phyloP scores from a whole-genome alignment of 2,113 vertebrate species.

The Oenanthe melanoleuca region DNA sequence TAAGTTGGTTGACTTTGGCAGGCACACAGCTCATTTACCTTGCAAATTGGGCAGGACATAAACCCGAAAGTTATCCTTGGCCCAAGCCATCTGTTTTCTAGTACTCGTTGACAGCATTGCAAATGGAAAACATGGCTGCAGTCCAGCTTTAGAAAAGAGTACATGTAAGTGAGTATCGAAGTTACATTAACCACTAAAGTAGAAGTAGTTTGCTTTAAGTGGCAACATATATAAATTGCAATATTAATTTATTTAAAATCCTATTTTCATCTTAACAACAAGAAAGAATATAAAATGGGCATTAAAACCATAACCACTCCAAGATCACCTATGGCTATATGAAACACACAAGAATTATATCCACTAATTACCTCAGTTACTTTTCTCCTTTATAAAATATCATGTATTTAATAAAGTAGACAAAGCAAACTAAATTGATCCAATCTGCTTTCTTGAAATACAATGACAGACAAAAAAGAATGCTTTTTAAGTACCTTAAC shows the following conservation, averaged over 20 bases:
- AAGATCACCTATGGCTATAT: neutral
- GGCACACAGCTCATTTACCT: conserved; percentile 76
- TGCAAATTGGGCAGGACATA: conserved; percentile 98
- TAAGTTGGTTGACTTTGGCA: neutral
- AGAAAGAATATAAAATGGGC: neutral
- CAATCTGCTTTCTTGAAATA: neutral
- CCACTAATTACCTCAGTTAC: neutral
- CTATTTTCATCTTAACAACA: neutral
- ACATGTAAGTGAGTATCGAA: neutral
- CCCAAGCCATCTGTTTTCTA: conserved; percentile 98
- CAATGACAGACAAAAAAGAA: neutral
- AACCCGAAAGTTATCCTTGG: conserved; percentile 98
- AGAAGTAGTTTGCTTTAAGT: neutral
- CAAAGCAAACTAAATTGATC: neutral
- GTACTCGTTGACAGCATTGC: conserved; percentile 93
- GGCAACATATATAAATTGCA: neutral
- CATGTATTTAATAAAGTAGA: neutral
- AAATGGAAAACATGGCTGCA: conserved; percentile 98
- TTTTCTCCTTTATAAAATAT: neutral
- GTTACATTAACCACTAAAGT: neutral
- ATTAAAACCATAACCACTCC: neutral
- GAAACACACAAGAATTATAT: neutral
- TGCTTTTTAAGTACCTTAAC: neutral
- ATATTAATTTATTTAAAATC: neutral
- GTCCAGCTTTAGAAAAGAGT: conserved; percentile 84